Percentiles rank a stretch among this genome's conserved stretches.
These are phyloP conservation scores for Trematocara nigrifrons DNA, from an alignment of 2,113 vertebrate genomes.

Conservation along the genomic window DNA sequence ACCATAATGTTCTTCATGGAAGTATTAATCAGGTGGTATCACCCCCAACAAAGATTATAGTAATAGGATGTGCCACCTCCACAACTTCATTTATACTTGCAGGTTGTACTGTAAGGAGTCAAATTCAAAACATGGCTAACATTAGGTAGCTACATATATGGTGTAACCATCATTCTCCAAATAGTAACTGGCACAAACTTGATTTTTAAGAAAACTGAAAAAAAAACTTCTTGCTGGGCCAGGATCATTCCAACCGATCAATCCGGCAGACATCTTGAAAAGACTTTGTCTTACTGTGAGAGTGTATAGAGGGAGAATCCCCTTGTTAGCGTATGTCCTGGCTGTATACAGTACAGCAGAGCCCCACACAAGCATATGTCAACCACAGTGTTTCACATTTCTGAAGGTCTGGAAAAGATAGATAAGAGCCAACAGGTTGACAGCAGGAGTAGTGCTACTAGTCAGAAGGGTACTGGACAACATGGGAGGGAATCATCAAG, in stretches of 20 bases:
- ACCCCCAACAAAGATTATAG: not conserved
- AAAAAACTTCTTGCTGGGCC: not conserved
- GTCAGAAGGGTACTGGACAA: not conserved
- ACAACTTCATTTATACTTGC: not conserved
- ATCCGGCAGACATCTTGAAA: not conserved
- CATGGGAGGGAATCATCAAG: not conserved
- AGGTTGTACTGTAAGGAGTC: not conserved
- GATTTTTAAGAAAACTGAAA: not conserved
- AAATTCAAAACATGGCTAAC: not conserved
- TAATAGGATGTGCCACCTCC: not conserved
- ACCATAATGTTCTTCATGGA: not conserved
- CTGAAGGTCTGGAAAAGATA: not conserved
- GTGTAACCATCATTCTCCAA: not conserved
- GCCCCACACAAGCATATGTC: not conserved
- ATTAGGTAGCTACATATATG: not conserved
- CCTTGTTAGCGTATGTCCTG: not conserved
- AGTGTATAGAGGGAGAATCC: not conserved
- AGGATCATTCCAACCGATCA: not conserved
- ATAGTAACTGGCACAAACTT: not conserved
- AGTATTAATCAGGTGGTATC: not conserved
- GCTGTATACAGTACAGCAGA: not conserved
- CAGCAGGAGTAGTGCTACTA: not conserved
- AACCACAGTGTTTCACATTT: not conserved
- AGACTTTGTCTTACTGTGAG: not conserved
- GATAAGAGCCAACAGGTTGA: not conserved